A percentile compares a stretch with the other conserved stretches of the same genome.
Conservation (phyloP, 1,140 invertebrate species). For the Brachystomella parvula region DNA sequence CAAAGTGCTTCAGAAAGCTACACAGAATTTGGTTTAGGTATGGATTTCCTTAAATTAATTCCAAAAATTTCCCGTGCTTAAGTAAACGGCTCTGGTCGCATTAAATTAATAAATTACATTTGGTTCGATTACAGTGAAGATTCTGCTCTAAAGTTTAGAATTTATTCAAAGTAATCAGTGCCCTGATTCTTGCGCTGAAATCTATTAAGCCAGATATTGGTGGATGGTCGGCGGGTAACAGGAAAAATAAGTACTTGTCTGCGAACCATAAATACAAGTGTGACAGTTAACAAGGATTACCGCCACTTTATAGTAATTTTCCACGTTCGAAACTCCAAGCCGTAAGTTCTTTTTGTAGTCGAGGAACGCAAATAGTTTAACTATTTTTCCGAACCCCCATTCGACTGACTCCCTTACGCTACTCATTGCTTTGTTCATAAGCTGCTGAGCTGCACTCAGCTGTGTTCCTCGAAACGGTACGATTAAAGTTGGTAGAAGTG, state of each 20-base stretch:
- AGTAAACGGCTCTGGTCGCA: too few species aligned
- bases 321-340: background rate
- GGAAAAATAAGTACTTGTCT: background rate
- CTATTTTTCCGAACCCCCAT: constrained; percentile 14
- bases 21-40: too few species aligned
- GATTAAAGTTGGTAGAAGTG: background rate
- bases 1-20: background rate
- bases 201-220: constrained; percentile 7
- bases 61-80: too few species aligned
- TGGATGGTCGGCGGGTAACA: constrained; percentile 1
- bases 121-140: background rate
- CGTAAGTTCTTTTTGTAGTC: constrained; percentile 13
- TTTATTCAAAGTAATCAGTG: too few species aligned
- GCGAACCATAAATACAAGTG: background rate
- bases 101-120: too few species aligned
- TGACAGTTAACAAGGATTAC: constrained; percentile 11
- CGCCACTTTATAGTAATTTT: background rate
- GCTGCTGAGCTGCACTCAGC: background rate
- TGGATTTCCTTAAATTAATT: too few species aligned
- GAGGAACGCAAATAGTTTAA: constrained; percentile 1
- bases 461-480: background rate
- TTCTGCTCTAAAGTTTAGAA: too few species aligned
- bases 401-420: constrained; percentile 3
- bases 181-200: too few species aligned
- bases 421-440: constrained; percentile 7